A percentile compares a stretch with the other conserved stretches of the same genome.
These are phyloP conservation scores for Okapia johnstoni DNA, from an alignment of 2,113 vertebrate genomes.

Conservation along the genomic window DNA sequence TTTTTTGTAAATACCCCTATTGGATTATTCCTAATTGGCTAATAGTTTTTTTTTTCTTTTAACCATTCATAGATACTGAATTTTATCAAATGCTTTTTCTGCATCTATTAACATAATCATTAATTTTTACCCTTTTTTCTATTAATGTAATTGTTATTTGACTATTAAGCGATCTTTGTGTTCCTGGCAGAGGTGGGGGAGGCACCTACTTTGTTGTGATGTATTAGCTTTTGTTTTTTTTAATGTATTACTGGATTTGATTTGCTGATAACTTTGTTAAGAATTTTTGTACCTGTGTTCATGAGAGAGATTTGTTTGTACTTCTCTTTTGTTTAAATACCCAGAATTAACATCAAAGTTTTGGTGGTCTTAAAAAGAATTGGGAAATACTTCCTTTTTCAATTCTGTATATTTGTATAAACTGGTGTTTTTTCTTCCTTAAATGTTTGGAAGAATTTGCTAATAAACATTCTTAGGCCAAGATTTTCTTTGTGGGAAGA, in stretches of 20 bases:
- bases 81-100: neutral
- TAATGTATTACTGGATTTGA: neutral
- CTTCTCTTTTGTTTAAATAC: neutral
- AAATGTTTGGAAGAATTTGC: neutral
- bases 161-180: neutral
- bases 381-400: neutral
- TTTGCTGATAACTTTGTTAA: neutral
- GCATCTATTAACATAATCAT: neutral
- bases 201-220: neutral
- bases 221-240: neutral
- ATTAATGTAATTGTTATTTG: neutral
- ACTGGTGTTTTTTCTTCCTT: neutral
- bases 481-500: neutral
- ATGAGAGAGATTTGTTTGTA: neutral
- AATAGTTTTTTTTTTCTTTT: neutral
- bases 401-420: neutral
- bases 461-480: neutral
- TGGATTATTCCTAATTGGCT: neutral
- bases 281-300: neutral
- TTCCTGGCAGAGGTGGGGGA: neutral
- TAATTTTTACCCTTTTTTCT: neutral
- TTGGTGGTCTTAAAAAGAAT: neutral
- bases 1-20: neutral
- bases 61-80: neutral
- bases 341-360: neutral